Percentiles rank a stretch among this genome's conserved stretches.
Conservation (phyloP, 2,888 invertebrate species). For the Drosophila siamana region DNA sequence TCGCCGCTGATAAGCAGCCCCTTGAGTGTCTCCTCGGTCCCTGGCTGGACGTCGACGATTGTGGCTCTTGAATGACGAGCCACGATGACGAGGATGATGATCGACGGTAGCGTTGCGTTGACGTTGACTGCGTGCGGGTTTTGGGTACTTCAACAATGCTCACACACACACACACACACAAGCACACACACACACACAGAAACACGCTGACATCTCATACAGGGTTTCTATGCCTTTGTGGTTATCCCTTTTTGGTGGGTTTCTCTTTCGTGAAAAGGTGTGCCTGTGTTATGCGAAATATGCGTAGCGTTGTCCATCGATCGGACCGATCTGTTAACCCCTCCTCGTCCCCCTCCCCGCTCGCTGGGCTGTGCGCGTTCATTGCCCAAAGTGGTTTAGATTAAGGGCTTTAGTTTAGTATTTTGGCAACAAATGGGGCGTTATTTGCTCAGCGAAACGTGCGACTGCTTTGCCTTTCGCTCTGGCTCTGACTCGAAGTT, state of each 20-base stretch:
- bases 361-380: slow-evolving; percentile 13
- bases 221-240: slow-evolving; percentile 57
- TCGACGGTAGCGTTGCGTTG: slow-evolving; percentile 76
- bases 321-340: slow-evolving; percentile 52
- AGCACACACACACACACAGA: neutral
- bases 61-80: slow-evolving; percentile 39
- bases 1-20: slow-evolving; percentile 78
- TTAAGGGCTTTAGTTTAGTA: slow-evolving; percentile 76
- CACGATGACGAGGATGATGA: slow-evolving; percentile 69
- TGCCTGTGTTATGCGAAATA: slow-evolving; percentile 79
- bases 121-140: slow-evolving; percentile 69
- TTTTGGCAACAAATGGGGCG: slow-evolving; percentile 70
- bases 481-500: slow-evolving; percentile 45
- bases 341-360: neutral
- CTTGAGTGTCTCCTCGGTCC: slow-evolving; percentile 37
- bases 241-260: slow-evolving; percentile 54
- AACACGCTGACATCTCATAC: slow-evolving; percentile 29
- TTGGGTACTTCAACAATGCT: slow-evolving; percentile 45
- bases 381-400: slow-evolving; percentile 82
- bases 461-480: slow-evolving; percentile 73
- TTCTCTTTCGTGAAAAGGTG: slow-evolving; percentile 63
- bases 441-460: slow-evolving; percentile 81
- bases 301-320: slow-evolving; percentile 77
- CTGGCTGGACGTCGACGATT: slow-evolving; percentile 40
- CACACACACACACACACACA: slow-evolving; percentile 12